These are phyloP conservation scores for Steromphala cineraria DNA, from an alignment of 2,888 invertebrate species.

Conservation along the genomic window DNA sequence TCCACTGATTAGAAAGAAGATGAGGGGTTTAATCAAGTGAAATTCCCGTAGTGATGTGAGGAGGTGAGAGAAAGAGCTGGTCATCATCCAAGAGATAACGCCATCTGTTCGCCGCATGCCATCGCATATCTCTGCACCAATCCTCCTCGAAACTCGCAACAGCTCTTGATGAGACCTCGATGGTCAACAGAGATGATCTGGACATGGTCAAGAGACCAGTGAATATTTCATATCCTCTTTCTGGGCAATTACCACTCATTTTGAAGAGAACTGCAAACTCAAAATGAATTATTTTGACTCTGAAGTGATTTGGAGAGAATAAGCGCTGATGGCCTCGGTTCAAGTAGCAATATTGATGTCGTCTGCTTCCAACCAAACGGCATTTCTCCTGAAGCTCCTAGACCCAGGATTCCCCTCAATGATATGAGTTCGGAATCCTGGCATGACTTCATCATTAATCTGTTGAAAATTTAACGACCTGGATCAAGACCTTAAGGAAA, in stretches of 20 bases:
- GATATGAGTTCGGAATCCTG: not conserved
- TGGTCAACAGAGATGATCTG: constrained; percentile 5
- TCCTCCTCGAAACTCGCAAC: not conserved
- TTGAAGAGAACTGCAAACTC: not conserved
- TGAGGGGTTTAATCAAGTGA: not conserved
- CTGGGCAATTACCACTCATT: not conserved
- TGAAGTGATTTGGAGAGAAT: not conserved
- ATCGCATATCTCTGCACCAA: not conserved
- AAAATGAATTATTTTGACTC: constrained; percentile 20
- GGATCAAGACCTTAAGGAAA: not conserved
- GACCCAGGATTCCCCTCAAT: too few species aligned
- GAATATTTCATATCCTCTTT: constrained; percentile 14
- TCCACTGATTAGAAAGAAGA: too few species aligned
- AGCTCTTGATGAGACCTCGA: not conserved
- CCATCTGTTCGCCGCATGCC: constrained; percentile 17
- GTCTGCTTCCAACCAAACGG: not conserved
- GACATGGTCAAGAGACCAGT: not conserved
- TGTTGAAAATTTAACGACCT: not conserved
- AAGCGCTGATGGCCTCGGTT: not conserved
- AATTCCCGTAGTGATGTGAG: not conserved
- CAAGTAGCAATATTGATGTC: constrained; percentile 7
- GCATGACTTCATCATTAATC: constrained; percentile 2
- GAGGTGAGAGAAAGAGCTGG: not conserved
- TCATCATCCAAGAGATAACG: not conserved
- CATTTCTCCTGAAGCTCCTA: too few species aligned